Percentiles rank a stretch among this genome's conserved stretches.
phyloP scores from a whole-genome alignment of 2,888 invertebrate genomes.

The Oscheius sp. region DNA sequence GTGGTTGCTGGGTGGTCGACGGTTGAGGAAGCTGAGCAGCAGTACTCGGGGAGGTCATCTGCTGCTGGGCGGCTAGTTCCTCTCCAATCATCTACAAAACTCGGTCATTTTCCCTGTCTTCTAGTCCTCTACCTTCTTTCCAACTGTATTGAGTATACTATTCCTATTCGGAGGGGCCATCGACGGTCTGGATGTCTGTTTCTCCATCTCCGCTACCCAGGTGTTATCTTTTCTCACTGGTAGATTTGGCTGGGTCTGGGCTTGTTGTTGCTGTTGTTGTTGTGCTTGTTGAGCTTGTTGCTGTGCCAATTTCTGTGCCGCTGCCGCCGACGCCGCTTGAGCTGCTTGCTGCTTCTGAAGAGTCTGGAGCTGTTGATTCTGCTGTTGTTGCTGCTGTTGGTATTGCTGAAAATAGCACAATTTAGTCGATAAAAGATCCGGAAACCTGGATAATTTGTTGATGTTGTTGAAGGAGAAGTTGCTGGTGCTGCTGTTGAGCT shows the following conservation, averaged over 20 bases:
- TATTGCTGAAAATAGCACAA: neutral
- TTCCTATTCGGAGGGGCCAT: neutral
- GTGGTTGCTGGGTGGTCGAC: neutral
- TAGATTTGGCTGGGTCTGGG: neutral
- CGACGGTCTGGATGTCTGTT: neutral
- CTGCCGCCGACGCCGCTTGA: too few species aligned
- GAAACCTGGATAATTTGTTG: too few species aligned
- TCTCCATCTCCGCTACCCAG: constrained; percentile 8
- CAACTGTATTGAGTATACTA: constrained; percentile 3
- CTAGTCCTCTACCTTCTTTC: constrained; percentile 9
- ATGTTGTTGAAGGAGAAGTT: too few species aligned
- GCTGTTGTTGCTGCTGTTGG: neutral
- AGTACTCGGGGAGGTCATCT: neutral
- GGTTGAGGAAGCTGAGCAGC: neutral
- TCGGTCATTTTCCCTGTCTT: too few species aligned
- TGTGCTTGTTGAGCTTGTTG: constrained; percentile 3
- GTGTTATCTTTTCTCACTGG: constrained; percentile 24
- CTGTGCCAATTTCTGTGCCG: constrained; percentile 1
- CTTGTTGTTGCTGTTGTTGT: neutral
- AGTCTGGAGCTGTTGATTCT: too few species aligned
- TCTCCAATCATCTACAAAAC: neutral
- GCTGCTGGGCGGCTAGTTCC: constrained; percentile 11
- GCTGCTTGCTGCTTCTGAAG: neutral
- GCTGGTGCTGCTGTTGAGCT: too few species aligned
- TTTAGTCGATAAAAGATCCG: too few species aligned